Percentiles rank a stretch among this genome's conserved stretches.
These are phyloP conservation scores for Tenodera sinensis DNA, from an alignment of 2,888 invertebrate genomes.

Conservation along the genomic window DNA sequence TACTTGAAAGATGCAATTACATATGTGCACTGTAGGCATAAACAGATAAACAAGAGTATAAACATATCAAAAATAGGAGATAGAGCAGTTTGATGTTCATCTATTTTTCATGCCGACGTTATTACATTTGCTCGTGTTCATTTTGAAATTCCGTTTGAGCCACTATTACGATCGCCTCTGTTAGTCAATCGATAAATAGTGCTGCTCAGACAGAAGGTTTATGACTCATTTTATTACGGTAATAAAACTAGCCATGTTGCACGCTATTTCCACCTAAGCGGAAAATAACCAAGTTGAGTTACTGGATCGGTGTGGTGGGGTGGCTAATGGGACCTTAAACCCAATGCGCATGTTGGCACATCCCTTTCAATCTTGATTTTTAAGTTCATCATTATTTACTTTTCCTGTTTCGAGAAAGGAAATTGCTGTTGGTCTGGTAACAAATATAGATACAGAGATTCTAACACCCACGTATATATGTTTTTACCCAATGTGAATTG, in stretches of 20 bases:
- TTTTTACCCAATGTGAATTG: too few relatives aligned
- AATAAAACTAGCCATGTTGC: not conserved
- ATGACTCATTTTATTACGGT: not conserved
- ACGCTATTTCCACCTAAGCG: not conserved
- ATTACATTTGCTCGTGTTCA: not conserved
- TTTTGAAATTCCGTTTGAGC: not conserved
- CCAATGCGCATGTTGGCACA: not conserved
- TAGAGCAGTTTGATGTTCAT: not conserved
- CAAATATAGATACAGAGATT: not conserved
- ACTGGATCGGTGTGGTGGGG: not conserved
- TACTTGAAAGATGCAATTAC: not conserved
- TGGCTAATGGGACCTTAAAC: not conserved
- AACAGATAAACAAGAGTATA: too few relatives aligned
- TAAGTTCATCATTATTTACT: not conserved
- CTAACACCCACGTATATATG: too few relatives aligned
- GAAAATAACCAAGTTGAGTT: not conserved
- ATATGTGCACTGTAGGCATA: not conserved
- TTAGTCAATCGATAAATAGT: not conserved
- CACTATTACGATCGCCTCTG: not conserved
- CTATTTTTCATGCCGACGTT: not conserved
- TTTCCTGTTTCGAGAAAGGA: not conserved
- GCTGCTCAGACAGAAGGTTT: not conserved
- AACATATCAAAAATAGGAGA: not conserved
- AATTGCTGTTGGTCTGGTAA: not conserved
- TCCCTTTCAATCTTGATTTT: not conserved